Evolutionary conservation across 1,140 invertebrate genomes (phyloP), one percentile per base, ranked within the genome.

Genomic region (Araneus ventricosus): DNA sequence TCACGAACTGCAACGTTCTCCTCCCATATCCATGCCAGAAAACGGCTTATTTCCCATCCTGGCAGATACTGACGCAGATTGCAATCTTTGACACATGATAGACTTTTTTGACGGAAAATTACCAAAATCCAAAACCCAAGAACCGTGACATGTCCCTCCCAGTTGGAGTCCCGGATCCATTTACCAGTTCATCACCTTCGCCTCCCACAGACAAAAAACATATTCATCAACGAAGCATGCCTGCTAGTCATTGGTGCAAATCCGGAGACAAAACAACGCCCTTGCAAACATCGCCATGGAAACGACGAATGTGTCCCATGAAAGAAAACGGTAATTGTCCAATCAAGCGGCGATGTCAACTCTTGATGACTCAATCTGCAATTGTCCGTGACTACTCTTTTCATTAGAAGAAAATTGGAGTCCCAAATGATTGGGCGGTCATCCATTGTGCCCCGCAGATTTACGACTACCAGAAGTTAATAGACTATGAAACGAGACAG

Each of bases 401-500:
- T 57, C 63, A 57, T 45, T 87, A 61, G 59, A 17, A 63, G 14
- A 7, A 24, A 84, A 57, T 45, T 37, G 59, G 20, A 57, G 57
- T n/a, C 30, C 34, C n/a, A 45, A 61, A 87, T 87, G 85, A 87
- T 63, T 39, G 85, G 70, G 85, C 85, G 52, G 85, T 4, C 24
- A n/a, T 27, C 39, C 80, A 82, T 41, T 82, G 80, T 45, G 8
- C 24, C 39, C n/a, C 8, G 80, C 70, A 14, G 80, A 24, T 82
- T 82, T 82, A 82, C n/a, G 80, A 8, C 70, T 75, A 5, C 27
- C 17, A 45, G n/a, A 59, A 82, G 30, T 90, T 90, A 90, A 80
- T 52, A 90, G 88, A 59, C 88, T 79, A 80, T 90, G 88, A 59
- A 59, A 90, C 70, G 52, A 80, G n/a, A 37, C 41, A 88, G 88